These are phyloP conservation scores for Eleginops maclovinus DNA, from an alignment of 2,113 vertebrate species.

Conservation along the genomic window DNA sequence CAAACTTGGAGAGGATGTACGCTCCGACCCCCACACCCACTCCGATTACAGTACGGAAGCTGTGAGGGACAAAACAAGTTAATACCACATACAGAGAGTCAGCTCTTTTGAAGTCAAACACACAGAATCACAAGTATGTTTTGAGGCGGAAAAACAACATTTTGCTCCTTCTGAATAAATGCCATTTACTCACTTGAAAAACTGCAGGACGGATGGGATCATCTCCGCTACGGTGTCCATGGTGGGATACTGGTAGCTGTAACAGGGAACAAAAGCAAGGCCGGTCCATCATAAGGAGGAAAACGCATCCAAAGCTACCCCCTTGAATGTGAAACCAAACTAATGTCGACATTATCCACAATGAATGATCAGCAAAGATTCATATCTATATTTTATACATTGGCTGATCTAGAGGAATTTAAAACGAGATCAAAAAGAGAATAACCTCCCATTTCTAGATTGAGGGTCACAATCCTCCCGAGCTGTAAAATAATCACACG, in stretches of 20 bases:
- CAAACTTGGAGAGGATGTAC: constrained; percentile 88
- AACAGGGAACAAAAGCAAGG: constrained; percentile 3
- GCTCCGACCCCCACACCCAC: constrained; percentile 93
- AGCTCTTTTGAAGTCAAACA: not conserved
- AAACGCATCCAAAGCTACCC: too few relatives aligned
- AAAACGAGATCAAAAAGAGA: constrained; percentile 2
- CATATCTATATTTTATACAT: not conserved
- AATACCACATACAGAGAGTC: not conserved
- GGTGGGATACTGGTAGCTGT: constrained; percentile 90
- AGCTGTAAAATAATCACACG: constrained; percentile 6
- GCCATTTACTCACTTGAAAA: constrained; percentile 88
- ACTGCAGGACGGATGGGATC: constrained; percentile 90
- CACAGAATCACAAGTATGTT: not conserved
- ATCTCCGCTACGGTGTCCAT: constrained; percentile 93
- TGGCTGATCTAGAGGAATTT: constrained; percentile 15
- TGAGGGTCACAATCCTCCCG: constrained; percentile 11
- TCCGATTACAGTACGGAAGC: constrained; percentile 91
- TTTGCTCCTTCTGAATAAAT: constrained; percentile 2
- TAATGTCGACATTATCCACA: not conserved
- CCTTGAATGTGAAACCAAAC: not conserved
- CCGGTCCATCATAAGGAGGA: not conserved
- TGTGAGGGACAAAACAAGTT: constrained; percentile 58
- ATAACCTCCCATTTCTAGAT: constrained; percentile 12
- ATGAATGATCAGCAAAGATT: not conserved
- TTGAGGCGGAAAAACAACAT: not conserved